Base-by-base conservation (phyloP, 2,888 invertebrate species). In the Hypomecis punctinalis region DNA sequence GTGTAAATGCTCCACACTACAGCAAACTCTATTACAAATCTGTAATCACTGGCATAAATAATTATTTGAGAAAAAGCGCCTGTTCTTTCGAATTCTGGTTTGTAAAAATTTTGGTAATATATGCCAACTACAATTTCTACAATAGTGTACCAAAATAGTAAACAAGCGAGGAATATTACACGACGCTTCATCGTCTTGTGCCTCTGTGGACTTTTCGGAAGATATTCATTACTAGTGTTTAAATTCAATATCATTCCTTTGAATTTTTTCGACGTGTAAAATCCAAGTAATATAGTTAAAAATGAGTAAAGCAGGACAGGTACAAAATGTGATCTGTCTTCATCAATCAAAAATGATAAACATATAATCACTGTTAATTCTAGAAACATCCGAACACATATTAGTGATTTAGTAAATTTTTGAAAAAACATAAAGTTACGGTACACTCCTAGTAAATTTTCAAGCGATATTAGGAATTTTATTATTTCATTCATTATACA, bases 1-100 rank as follows among this genome's bases (percentile, higher is more conserved):
- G 13, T 51, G 23, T 40, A 59, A 43, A 51, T n/a, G 5, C 49
- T 37, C 58, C 58, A 59, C 13, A 51, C 23, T 37, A 51, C 36
- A 10, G 6, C 23, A n/a, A 59, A 59, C 10, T 59, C 58, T 37
- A 59, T 0, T 5, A 45, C 2, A 43, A 43, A 59, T 37, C 36
- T 37, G 23, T 23, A 51, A 37, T 59, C 51, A 59, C 48, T 35
- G 0, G 13, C 11, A 0, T n/a, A n/a, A 33, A n/a, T 2, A 5
- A 57, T 4, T 5, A 23, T n/a, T 47, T 56, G 39, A 3, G 40
- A 57, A 23, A 13, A 11, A 4, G 11, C 10, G 33, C 13, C 23
- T 2, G 23, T 23, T 23, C 3, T 23, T 23, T 1, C n/a, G n/a
- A n/a, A 2, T 46, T 33, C 23, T 33, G 4, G 6, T 1, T 46